Base-by-base conservation (phyloP, 1,140 invertebrate genomes). In the Psilanteris sp. region DNA sequence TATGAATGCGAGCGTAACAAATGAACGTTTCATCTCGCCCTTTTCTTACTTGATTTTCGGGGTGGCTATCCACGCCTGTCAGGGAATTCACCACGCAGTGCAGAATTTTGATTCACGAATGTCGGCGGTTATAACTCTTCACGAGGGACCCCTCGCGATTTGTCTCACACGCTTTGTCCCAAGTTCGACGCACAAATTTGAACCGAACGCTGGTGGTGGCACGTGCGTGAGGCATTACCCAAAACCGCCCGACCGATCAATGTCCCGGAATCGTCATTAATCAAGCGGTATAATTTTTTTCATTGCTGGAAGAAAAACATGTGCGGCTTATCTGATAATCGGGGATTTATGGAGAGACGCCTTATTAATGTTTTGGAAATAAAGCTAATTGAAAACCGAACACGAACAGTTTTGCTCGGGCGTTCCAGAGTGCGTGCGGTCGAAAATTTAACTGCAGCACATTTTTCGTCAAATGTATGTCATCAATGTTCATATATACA, bases 121-220 rank as follows among this genome's bases (percentile, higher is more conserved):
- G 50, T 43, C 44, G 59, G 59, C 37, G 41, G 62, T 77, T 73
- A 68, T 73, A 48, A 64, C 46, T 73, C 55, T 72, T 39, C 66
- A 62, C 46, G 29, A 61, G 50, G 59, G 66, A 20, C 44, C 67
- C 76, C 55, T 64, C 52, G 36, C 71, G 68, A 79, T 79, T 77
- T 67, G 59, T 68, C 64, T 70, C 64, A 36, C 43, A 43, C 68
- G 32, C 71, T 61, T 66, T 52, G 68, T 64, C 61, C 44, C 37
- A 15, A 57, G 44, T 59, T 61, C 44, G 43, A 20, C 22, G 48
- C 50, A 62, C 73, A 59, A 66, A 76, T 70, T 70, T 36, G 27
- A 59, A 39, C 48, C 46, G 48, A 76, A 64, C 27, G 41, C 57
- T 57, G 57, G 20, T 31, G 52, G 27, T 46, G 73, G 66, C 73